Conservation (phyloP, 1,140 invertebrate species). For the Bombus balteatus region DNA sequence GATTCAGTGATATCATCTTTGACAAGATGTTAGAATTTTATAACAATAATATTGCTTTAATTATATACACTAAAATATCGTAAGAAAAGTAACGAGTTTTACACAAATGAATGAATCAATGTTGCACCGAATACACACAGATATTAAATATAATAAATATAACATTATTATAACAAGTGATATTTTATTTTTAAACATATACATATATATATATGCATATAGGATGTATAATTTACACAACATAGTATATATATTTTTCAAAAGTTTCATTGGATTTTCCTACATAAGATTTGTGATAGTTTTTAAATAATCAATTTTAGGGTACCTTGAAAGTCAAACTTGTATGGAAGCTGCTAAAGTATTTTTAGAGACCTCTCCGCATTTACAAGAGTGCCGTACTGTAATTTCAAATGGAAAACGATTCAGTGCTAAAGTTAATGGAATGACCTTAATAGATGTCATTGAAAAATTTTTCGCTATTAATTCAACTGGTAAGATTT, state of each 20-base stretch:
- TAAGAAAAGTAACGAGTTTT: too few relatives aligned
- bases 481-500: constrained; percentile 71
- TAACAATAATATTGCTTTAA: not conserved
- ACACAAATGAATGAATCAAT: not conserved
- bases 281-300: not conserved
- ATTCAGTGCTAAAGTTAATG: constrained; percentile 78
- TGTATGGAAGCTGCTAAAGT: constrained; percentile 77
- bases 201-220: too few relatives aligned
- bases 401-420: constrained; percentile 74
- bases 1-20: not conserved
- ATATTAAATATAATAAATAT: not conserved
- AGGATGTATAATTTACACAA: not conserved
- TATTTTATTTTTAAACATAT: not conserved
- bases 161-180: not conserved
- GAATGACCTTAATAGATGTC: constrained; percentile 77
- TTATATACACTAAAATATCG: not conserved
- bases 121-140: not conserved
- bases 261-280: not conserved
- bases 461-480: constrained; percentile 80
- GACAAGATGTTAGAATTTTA: not conserved
- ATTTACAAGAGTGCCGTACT: constrained; percentile 80
- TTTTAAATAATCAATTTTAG: constrained; percentile 62
- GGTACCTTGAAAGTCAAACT: constrained; percentile 81
- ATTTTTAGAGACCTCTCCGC: constrained; percentile 79
- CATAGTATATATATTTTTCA: not conserved